Evolutionary conservation across 2,113 vertebrate genomes (phyloP), one percentile per base, ranked within the genome.

Genomic region (Atlantisia rogersi): DNA sequence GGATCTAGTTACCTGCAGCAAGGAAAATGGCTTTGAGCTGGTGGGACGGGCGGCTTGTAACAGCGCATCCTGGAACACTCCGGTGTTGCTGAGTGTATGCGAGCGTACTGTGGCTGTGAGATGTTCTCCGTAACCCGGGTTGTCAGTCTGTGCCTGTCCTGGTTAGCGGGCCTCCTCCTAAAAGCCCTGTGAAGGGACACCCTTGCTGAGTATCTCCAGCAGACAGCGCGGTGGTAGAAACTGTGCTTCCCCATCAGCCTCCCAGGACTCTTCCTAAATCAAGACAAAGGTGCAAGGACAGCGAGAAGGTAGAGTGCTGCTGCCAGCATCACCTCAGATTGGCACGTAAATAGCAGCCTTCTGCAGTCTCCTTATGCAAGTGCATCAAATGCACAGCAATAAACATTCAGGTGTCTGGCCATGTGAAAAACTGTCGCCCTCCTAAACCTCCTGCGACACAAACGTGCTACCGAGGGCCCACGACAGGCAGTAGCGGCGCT

Each of bases 71-170:
- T 63, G 82, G 32, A 65, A 64, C 2, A 2, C 62, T 19, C 35
- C 24, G 1, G 0, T 24, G 37, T 10, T 35, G 32, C 89, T 75
- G 9, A 28, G 39, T 8, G 39, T 52, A 71, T 75, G 11, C 5
- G 28, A 79, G 56, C 2, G 2, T 4, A 13, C 0, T 0, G 40
- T 35, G 53, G 26, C 56, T 40, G 44, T 4, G 5, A 12, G 68
- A 18, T 24, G 22, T 10, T 12, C 35, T 58, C 65, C 0, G 1
- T 29, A 28, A 50, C 11, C 2, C 0, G 4, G 50, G 5, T 5
- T 44, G 32, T 39, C 0, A 0, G 12, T 65, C 58, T 87, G 1
- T 2, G 26, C 59, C 64, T 12, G 58, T n/a, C 28, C 6, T 5
- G 37, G 74, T 15, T 11, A 29, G 32, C 37, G 48, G 68, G n/a